Base-by-base conservation (phyloP, 2,113 vertebrate genomes). In the Sylvietta virens region DNA sequence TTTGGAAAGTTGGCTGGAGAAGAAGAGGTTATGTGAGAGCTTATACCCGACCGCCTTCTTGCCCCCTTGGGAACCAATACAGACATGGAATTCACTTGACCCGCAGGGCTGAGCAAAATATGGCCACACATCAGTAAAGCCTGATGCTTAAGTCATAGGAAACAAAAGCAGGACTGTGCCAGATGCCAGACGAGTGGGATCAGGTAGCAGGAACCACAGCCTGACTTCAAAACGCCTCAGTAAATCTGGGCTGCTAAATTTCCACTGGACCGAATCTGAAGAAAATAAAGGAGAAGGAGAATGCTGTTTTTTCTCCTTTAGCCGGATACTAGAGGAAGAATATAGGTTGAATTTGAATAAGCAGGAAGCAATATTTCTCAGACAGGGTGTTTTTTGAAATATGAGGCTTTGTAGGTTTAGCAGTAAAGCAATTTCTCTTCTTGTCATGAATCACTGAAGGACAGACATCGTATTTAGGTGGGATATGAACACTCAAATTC, bases 11-110 rank as follows among this genome's bases (percentile, higher is more conserved):
- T 97, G 95, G 97, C 95, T 93, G 84, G 65, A 93, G 95, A 96
- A 97, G 94, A 94, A 95, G 94, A 92, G 92, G 93, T 92, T 96
- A 96, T 95, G 88, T 88, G 92, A 96, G 94, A 97, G 88, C 95
- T 93, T 77, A 95, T 94, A 97, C 90, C 91, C 92, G 3, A 69
- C 94, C 3, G 70, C 95, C 92, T 95, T 90, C 90, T 95, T 88
- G 90, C 82, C 78, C 93, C 94, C 86, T 93, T 92, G 90, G 96
- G 95, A 97, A 92, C 91, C 91, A 86, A 80, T 86, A 84, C 85
- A 96, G 96, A 95, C 94, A 67, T 45, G 81, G 92, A 93, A 95
- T 97, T 97, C 94, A 97, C 96, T 97, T 97, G 95, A 95, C 96
- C 95, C 5, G 15, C 47, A 88, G 92, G 96, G 96, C 88, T 94